Evolutionary conservation across 2,888 invertebrate genomes (phyloP), one percentile per base, ranked within the genome.

Genomic region (Volucella zonaria): DNA sequence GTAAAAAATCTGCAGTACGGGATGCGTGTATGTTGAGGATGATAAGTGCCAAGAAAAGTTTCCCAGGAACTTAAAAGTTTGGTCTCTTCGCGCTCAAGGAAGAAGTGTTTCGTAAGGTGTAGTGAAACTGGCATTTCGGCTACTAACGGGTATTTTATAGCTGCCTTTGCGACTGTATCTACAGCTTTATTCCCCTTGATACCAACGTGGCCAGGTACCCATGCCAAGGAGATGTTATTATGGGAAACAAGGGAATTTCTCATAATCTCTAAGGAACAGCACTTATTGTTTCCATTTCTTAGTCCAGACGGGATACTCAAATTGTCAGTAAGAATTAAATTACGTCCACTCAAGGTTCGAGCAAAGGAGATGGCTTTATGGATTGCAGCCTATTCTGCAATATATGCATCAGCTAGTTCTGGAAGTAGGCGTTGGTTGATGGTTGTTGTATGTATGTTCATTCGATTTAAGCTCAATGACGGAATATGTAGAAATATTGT

Each of bases 381-480:
- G 11, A 71, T 61, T 51, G 59, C 71, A 4, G 51, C 3, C 3
- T 59, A n/a, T 31, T 71, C 58, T 43, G 38, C 43, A 38, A 73
- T 62, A 18, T 64, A 64, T 49, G 56, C 42, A 1, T 15, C 42
- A 4, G 75, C 40, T 14, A 12, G 14, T 49, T 59, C 11, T 0
- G n/a, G 51, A 11, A 67, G 49, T 3, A 58, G 42, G n/a, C 58
- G 1, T 18, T 18, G 18, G 18, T 18, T 1, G 18, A 18, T 18
- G 2, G 18, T 18, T 18, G 18, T 18, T n/a, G n/a, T n/a, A n/a
- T 1, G 18, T 18, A 18, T 18, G 18, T 18, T 2, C 18, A 2
- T 18, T 18, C 18, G 18, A 18, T 18, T 18, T 18, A 18, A 18
- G 18, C 18, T 18, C 2, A 18, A 18, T 18, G 18, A 18, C 18